These are phyloP conservation scores for Prochilodus magdalenae DNA, from an alignment of 2,113 vertebrate species.

Conservation along the genomic window DNA sequence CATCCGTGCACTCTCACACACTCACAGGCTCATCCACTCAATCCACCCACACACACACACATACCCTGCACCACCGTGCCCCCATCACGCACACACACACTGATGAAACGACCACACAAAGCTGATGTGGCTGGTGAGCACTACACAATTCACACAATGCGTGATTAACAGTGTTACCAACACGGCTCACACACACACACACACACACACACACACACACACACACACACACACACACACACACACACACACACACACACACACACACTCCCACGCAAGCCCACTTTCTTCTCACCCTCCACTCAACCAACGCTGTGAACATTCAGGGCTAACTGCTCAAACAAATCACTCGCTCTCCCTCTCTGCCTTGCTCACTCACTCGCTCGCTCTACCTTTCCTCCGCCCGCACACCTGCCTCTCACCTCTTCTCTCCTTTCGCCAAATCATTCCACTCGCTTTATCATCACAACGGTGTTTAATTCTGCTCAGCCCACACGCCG, in stretches of 20 bases:
- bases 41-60: slow-evolving; percentile 70
- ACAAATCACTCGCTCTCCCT: slow-evolving; percentile 48
- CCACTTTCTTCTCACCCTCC: slow-evolving; percentile 53
- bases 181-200: slow-evolving; percentile 25
- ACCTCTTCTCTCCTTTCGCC: slow-evolving; percentile 39
- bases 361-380: slow-evolving; percentile 25
- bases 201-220: slow-evolving; percentile 42
- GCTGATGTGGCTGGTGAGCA: slow-evolving; percentile 36
- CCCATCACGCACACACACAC: slow-evolving; percentile 54
- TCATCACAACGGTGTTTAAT: slow-evolving; percentile 36
- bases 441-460: slow-evolving; percentile 47
- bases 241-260: slow-evolving; percentile 34
- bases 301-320: slow-evolving; percentile 36
- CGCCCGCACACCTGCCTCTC: slow-evolving; percentile 31
- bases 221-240: slow-evolving; percentile 42
- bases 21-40: slow-evolving; percentile 70
- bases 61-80: slow-evolving; percentile 43
- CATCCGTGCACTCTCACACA: slow-evolving; percentile 67
- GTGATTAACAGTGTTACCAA: slow-evolving; percentile 21
- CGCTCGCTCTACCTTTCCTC: slow-evolving; percentile 30
- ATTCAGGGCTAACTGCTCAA: slow-evolving; percentile 57
- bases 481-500: slow-evolving; percentile 6
- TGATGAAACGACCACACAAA: slow-evolving; percentile 11
- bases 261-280: slow-evolving; percentile 40
- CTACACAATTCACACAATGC: slow-evolving; percentile 40